Conservation (phyloP, 2,797 vertebrate species). For the Capromys pilorides region DNA sequence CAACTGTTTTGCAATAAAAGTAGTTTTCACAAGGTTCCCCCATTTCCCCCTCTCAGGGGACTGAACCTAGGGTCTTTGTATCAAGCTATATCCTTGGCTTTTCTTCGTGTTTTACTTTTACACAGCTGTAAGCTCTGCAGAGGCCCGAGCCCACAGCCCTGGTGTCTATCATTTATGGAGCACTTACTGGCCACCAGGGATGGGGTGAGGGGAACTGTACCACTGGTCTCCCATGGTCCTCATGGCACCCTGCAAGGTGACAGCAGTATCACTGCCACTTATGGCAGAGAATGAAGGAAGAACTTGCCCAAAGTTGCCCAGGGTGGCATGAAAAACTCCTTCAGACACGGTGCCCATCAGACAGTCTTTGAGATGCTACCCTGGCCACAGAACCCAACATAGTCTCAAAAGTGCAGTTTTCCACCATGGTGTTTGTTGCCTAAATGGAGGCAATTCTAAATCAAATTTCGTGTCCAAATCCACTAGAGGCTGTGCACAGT, state of each 20-base stretch:
- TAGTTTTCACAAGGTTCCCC: neutral
- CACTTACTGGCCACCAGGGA: neutral
- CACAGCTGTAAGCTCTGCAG: neutral
- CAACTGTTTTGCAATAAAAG: neutral
- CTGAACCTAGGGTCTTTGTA: neutral
- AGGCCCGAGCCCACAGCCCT: neutral
- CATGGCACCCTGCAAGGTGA: neutral
- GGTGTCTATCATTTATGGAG: neutral
- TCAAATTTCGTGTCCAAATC: neutral
- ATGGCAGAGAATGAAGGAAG: neutral
- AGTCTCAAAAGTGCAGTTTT: neutral
- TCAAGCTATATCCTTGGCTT: neutral
- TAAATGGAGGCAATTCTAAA: neutral
- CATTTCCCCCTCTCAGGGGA: no score
- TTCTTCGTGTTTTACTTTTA: neutral
- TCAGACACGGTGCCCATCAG: neutral
- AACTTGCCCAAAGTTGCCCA: neutral
- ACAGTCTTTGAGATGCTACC: neutral
- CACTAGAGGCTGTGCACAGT: neutral
- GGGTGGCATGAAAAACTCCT: neutral
- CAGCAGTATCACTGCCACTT: neutral
- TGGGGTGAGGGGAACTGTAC: neutral
- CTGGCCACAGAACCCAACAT: neutral
- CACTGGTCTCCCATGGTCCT: neutral
- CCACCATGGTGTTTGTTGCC: neutral